Evolutionary conservation across 2,797 vertebrate species (phyloP), one percentile per base, ranked within the genome.

Genomic region (Poecilia wingei): DNA sequence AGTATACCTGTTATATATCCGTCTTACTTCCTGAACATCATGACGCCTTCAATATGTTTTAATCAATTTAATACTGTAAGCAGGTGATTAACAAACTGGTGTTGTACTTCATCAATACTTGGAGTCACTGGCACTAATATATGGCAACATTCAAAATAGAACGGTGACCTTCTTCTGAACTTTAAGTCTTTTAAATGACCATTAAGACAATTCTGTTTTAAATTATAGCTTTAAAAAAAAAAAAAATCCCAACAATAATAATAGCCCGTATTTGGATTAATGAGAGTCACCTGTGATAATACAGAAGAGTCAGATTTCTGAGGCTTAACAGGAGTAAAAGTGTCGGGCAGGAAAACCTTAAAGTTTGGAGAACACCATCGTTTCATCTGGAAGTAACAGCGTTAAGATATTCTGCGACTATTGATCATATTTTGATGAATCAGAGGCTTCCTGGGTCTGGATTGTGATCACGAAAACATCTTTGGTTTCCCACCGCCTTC

Each of bases 401-500:
- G 1, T 31, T 18, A 13, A 71, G 45, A 51, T 36, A 75, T 73
- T 72, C 39, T 49, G 72, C 18, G 75, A 89, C 85, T 81, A 82
- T 79, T 89, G 49, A 31, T 13, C 7, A n/a, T 70, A 9, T 68
- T 25, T 41, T 22, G 53, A 20, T 18, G 41, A 22, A 12, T 91
- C 81, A 88, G 36, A 78, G 3, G 49, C 72, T 10, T 85, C 72
- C 79, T 59, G 76, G 16, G 16, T 86, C 70, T 0, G 45, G 18
- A 49, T 78, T 80, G 55, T 76, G 75, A 36, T 82, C 80, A 4
- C 45, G 69, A 59, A 76, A 41, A 28, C 79, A 68, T 82, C 82
- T 87, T 25, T 57, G n/a, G 77, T 10, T 41, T 53, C 78, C 88
- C 36, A 4, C 43, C 1, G 55, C 39, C 39, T 53, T 73, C 79